Conservation (phyloP, 2,888 invertebrate species). For the Colletes collaris region DNA sequence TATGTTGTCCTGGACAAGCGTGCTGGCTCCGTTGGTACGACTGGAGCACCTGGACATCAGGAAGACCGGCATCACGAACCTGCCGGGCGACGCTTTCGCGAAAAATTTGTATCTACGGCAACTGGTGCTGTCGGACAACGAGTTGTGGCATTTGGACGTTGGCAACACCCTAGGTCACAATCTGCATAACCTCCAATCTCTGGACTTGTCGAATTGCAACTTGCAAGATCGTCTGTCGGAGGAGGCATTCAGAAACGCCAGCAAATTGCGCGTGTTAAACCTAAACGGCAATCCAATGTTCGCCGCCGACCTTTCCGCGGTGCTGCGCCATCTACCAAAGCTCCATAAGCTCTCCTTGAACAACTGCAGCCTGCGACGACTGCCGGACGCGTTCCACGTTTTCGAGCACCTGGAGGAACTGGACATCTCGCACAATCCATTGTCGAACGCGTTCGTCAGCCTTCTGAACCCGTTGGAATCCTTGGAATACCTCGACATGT, state of each 20-base stretch:
- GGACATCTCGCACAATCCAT: constrained; percentile 89
- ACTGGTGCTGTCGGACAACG: constrained; percentile 87
- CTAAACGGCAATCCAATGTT: constrained; percentile 88
- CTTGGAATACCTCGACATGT: constrained; percentile 89
- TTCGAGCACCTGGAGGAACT: constrained; percentile 87
- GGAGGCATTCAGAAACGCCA: constrained; percentile 88
- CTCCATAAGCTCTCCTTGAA: constrained; percentile 88
- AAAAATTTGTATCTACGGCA: constrained; percentile 87
- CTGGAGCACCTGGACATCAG: constrained; percentile 87
- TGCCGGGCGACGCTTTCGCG: constrained; percentile 87
- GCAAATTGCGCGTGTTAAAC: constrained; percentile 86
- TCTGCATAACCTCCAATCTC: constrained; percentile 86
- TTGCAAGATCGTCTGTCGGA: constrained; percentile 88
- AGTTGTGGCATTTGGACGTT: constrained; percentile 87
- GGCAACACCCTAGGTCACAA: constrained; percentile 87
- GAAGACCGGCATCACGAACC: constrained; percentile 85
- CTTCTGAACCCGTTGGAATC: constrained; percentile 87
- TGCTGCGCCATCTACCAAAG: constrained; percentile 87
- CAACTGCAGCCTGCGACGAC: constrained; percentile 86
- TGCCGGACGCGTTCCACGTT: constrained; percentile 88
- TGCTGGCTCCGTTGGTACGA: constrained; percentile 86
- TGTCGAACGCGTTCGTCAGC: constrained; percentile 88
- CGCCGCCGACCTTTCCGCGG: constrained; percentile 87
- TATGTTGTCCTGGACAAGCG: constrained; percentile 86
- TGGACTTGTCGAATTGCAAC: constrained; percentile 89